Evolutionary conservation across 2,113 vertebrate species (phyloP), one percentile per base, ranked within the genome.

Genomic region (Channa maculata): DNA sequence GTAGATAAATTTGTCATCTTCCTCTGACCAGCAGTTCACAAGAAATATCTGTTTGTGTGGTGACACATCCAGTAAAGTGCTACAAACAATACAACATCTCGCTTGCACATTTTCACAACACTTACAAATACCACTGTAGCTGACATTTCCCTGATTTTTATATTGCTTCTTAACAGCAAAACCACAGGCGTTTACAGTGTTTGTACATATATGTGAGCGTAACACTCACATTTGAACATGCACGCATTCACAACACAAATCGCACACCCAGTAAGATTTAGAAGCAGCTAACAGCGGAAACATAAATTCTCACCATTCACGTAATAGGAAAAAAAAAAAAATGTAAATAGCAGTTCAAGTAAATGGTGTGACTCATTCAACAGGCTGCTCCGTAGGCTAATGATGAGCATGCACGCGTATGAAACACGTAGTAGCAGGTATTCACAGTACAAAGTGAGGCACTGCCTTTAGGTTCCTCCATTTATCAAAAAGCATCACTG

Each of bases 11-110:
- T 41, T 43, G 43, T 65, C 5, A 45, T 53, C 51, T 2, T 71
- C 54, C 69, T 76, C 87, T 89, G 89, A 86, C 86, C 87, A 89
- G 89, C 86, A 91, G 87, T 81, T 66, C 41, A 53, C 48, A 49
- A 78, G 51, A 60, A 37, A 65, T 54, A n/a, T 2, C 24, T 24
- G 13, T 64, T 38, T 6, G 43, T 57, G 60, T 50, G 41, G 49
- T 9, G 44, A 54, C 54, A 10, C 67, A 41, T 39, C 44, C 14
- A 3, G 6, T 79, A 45, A 66, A 66, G 52, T 64, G 68, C 75
- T 33, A 61, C 51, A 60, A 43, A 73, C 65, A 74, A 74, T 50
- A 83, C 39, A 68, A 38, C 57, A 53, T 66, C 53, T 51, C 7
- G 52, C 3, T 49, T 62, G 71, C 54, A 86, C 77, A 77, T 68